These are phyloP conservation scores for Myoxocephalus aenaeus DNA, from an alignment of 2,797 vertebrate species.

Conservation along the genomic window DNA sequence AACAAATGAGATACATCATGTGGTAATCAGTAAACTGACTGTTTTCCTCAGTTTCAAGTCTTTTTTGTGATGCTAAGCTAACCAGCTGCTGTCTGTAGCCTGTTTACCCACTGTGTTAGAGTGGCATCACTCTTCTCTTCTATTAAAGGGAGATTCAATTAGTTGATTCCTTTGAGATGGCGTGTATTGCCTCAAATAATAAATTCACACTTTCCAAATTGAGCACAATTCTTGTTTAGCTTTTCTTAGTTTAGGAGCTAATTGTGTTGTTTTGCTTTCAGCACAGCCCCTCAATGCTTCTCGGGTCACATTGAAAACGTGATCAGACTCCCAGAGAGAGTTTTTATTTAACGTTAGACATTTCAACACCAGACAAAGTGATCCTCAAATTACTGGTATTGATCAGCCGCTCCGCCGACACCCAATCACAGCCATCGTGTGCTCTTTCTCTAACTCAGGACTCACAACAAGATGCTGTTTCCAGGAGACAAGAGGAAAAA, in stretches of 20 bases:
- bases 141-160: background rate
- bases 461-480: background rate
- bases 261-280: background rate
- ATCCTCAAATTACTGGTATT: constrained; percentile 29
- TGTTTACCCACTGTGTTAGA: background rate
- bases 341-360: constrained; percentile 16
- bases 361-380: constrained; percentile 4
- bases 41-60: background rate
- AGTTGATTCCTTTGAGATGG: background rate
- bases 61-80: too few relatives aligned
- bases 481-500: constrained; percentile 2
- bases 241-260: background rate
- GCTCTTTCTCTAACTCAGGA: background rate
- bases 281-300: background rate
- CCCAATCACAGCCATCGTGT: constrained; percentile 9
- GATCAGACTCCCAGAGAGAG: background rate
- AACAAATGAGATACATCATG: background rate
- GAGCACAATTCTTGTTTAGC: background rate
- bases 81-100: background rate
- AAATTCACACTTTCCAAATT: background rate
- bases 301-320: background rate
- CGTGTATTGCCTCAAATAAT: background rate
- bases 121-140: background rate
- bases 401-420: constrained; percentile 21
- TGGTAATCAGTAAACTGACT: background rate